Percentiles rank a stretch among this genome's conserved stretches.
Conservation (phyloP, 2,113 vertebrate species). For the Anser brachyrhynchus region DNA sequence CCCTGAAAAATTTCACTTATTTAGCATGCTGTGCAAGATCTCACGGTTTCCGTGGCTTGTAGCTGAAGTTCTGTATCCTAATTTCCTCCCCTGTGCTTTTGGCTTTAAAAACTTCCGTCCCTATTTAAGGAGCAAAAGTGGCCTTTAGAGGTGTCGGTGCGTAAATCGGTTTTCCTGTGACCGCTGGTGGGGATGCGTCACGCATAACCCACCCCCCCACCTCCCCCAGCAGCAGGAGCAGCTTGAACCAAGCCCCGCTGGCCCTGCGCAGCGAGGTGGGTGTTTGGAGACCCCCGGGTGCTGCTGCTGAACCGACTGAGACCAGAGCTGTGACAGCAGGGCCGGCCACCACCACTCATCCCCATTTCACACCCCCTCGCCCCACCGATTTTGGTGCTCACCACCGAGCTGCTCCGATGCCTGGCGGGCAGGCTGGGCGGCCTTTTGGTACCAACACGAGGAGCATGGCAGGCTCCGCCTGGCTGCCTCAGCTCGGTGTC, state of each 20-base stretch:
- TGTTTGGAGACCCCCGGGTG: not conserved
- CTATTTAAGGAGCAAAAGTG: not conserved
- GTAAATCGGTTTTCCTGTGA: not conserved
- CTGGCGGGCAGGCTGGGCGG: not conserved
- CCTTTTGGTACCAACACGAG: not conserved
- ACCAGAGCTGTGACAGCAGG: not conserved
- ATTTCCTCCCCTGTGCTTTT: not conserved
- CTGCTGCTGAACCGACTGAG: not conserved
- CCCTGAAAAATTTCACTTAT: not conserved
- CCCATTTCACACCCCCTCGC: not conserved
- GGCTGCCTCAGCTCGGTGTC: not conserved
- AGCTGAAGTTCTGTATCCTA: not conserved
- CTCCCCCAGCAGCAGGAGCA: not conserved
- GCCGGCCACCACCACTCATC: not conserved
- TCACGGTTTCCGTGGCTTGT: not conserved
- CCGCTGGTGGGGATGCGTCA: not conserved
- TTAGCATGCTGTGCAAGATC: not conserved
- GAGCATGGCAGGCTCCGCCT: not conserved
- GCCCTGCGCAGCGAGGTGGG: too few relatives aligned
- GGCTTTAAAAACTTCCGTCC: not conserved
- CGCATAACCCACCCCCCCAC: not conserved
- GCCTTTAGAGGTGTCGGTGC: not conserved
- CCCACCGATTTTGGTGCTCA: not conserved
- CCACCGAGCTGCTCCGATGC: not conserved
- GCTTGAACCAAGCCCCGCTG: not conserved